Evolutionary conservation across 1,140 invertebrate genomes (phyloP), one percentile per base, ranked within the genome.

Genomic region (Bombus superbus): DNA sequence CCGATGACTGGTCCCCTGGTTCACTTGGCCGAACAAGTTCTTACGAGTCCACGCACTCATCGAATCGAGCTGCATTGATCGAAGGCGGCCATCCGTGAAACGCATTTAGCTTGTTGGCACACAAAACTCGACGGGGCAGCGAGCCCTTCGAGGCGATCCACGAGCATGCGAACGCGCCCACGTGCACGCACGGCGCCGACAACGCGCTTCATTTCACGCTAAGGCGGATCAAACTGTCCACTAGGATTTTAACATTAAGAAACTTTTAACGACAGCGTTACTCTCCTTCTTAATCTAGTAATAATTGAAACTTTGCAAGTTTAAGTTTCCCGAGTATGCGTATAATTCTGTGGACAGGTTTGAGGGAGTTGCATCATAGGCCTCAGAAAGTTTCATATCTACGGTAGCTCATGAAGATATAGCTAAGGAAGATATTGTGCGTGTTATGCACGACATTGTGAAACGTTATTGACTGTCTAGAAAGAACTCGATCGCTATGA

Each of bases 101-200:
- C 94, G 91, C 91, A 93, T 95, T 95, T 95, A 95, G 93, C 94
- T 94, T 95, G 94, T 95, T 95, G 95, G 93, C 92, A 95, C 90
- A 95, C 93, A 94, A 86, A 92, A 92, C 93, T 83, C 93, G 87
- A 94, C 93, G 93, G 94, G 94, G 93, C 91, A 89, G 85, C 92
- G 77, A 90, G 90, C 88, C 90, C 90, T 86, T 78, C 82, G 79
- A 81, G 85, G 40, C 82, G 87, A 78, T 85, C 76, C 77, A 42
- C 71, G 62, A 64, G 68, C 79, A 64, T 72, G 76, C 79, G 79
- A 53, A 83, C 68, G 82, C 66, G 78, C 66, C 72, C 81, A 86
- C 87, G 87, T 82, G 25, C 47, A 22, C 18, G 18, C 47, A 53
- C 47, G 47, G 47, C 47, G 47, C 47, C 47, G 47, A 22, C 47